phyloP scores from a whole-genome alignment of 2,113 vertebrate genomes.

The Pachycephala philippinensis region DNA sequence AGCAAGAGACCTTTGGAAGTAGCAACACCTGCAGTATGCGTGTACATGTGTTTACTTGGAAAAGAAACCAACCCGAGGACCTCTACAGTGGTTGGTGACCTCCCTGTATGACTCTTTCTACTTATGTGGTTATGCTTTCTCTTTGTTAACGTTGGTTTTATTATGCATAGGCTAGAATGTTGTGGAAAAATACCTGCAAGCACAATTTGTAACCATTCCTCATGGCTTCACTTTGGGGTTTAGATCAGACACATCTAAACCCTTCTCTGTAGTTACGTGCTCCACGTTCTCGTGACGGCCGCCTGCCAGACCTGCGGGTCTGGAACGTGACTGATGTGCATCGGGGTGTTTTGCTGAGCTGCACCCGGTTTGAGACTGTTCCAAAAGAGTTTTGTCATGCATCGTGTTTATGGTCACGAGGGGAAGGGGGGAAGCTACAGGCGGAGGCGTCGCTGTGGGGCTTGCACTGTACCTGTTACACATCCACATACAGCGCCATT shows the following conservation, averaged over 20 bases:
- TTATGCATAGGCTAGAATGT: conserved; percentile 40
- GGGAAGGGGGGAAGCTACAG: not conserved
- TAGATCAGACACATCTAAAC: conserved; percentile 60
- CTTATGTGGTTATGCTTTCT: not conserved
- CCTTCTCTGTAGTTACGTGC: conserved; percentile 36
- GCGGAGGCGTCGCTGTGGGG: conserved; percentile 8
- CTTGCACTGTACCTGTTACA: conserved; percentile 41
- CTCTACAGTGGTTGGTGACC: not conserved
- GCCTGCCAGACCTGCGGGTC: conserved; percentile 14
- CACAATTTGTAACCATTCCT: conserved; percentile 58
- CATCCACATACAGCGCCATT: conserved; percentile 68
- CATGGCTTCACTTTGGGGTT: conserved; percentile 36
- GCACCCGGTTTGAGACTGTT: not conserved
- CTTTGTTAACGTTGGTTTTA: conserved; percentile 43
- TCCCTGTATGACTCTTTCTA: conserved; percentile 53
- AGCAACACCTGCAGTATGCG: not conserved
- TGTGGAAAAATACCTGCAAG: conserved; percentile 53
- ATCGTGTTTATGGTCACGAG: not conserved
- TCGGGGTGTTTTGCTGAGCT: not conserved
- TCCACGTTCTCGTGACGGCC: conserved; percentile 41
- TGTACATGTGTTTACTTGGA: not conserved
- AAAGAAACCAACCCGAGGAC: not conserved
- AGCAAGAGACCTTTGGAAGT: not conserved
- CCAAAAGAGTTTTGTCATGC: conserved; percentile 31
- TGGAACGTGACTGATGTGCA: conserved; percentile 25